A percentile compares a stretch with the other conserved stretches of the same genome.
phyloP scores from a whole-genome alignment of 2,888 invertebrate species.

The Synanthedon andrenaeformis region DNA sequence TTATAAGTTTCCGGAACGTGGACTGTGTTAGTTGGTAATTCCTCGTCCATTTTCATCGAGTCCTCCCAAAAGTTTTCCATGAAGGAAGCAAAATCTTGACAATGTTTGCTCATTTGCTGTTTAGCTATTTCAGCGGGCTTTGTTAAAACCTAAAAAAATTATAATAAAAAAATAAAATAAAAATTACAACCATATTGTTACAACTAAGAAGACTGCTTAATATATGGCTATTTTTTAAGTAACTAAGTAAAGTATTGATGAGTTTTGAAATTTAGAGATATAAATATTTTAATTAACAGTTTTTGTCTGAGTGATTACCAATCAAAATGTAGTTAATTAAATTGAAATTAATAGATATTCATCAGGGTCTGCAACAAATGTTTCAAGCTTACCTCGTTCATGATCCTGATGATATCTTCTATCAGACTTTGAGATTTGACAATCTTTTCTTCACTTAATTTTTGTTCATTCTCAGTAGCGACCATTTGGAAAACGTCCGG shows the following conservation, averaged over 20 bases:
- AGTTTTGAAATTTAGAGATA: too few species aligned
- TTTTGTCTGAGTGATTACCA: too few species aligned
- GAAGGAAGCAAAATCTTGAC: slow-evolving; percentile 78
- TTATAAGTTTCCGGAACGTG: slow-evolving; percentile 69
- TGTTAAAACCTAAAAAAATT: slow-evolving; percentile 36
- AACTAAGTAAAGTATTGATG: too few species aligned
- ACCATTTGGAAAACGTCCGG: slow-evolving; percentile 78
- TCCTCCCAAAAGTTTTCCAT: slow-evolving; percentile 83
- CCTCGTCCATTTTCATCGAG: slow-evolving; percentile 66
- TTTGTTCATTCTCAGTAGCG: slow-evolving; percentile 22
- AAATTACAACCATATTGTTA: too few species aligned
- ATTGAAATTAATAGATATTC: too few species aligned
- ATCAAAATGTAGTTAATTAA: too few species aligned
- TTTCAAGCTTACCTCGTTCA: slow-evolving; percentile 72
- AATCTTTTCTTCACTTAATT: slow-evolving; percentile 72
- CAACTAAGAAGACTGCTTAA: too few species aligned
- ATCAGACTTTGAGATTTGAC: slow-evolving; percentile 72
- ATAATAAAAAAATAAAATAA: neutral
- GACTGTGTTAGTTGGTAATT: slow-evolving; percentile 65
- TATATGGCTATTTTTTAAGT: neutral
- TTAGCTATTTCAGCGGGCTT: slow-evolving; percentile 71
- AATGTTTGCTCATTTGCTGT: slow-evolving; percentile 75
- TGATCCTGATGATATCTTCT: slow-evolving; percentile 74
- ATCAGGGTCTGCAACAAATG: too few species aligned
- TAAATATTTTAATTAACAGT: too few species aligned